These are phyloP conservation scores for Danio tinwini DNA, from an alignment of 2,797 vertebrate genomes.

Conservation along the genomic window DNA sequence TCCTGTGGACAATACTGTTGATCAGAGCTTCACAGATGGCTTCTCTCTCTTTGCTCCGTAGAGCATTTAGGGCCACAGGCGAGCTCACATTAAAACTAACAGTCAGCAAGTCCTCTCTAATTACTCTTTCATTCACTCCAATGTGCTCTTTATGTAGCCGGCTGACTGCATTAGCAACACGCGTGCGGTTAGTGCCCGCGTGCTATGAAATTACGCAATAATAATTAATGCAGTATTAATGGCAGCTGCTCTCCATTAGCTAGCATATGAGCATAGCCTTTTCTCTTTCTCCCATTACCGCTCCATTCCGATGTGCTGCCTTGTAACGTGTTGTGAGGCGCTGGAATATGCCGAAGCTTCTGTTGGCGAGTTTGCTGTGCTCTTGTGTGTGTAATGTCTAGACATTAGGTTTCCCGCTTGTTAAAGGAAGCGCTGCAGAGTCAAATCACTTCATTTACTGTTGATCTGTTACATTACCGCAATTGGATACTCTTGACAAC, in stretches of 20 bases:
- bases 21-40: constrained; percentile 58
- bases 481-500: not conserved
- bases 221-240: constrained; percentile 62
- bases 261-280: constrained; percentile 52
- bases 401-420: constrained; percentile 39
- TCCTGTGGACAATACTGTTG: constrained; percentile 52
- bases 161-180: constrained; percentile 48
- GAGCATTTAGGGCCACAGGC: constrained; percentile 48
- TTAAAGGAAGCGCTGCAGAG: constrained; percentile 21
- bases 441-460: constrained; percentile 10
- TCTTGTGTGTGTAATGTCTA: constrained; percentile 49
- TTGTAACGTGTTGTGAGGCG: constrained; percentile 35
- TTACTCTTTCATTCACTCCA: constrained; percentile 52
- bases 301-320: constrained; percentile 40
- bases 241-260: constrained; percentile 59
- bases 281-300: constrained; percentile 34
- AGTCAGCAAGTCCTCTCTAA: constrained; percentile 55
- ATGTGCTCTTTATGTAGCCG: constrained; percentile 37
- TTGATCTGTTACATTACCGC: not conserved
- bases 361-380: constrained; percentile 14
- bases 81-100: constrained; percentile 47
- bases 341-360: constrained; percentile 23
- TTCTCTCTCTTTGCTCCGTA: constrained; percentile 42
- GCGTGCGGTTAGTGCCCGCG: constrained; percentile 2
- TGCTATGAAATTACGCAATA: constrained; percentile 44